Conservation (phyloP, 2,888 invertebrate genomes). For the Drosophila recens region DNA sequence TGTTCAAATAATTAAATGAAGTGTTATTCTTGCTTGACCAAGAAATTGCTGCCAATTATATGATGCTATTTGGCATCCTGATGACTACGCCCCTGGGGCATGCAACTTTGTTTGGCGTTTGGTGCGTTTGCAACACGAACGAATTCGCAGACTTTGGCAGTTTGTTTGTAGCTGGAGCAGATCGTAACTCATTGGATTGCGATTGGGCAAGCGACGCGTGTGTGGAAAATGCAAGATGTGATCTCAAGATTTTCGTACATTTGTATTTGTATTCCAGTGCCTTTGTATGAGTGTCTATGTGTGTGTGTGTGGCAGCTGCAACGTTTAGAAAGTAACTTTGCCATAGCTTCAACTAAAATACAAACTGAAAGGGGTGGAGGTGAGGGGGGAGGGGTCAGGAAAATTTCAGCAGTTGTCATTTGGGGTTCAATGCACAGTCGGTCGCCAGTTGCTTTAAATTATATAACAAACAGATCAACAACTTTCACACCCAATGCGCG, state of each 20-base stretch:
- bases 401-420: conserved; percentile 77
- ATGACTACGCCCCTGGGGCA: conserved; percentile 41
- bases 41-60: not conserved
- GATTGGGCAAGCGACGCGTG: conserved; percentile 70
- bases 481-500: conserved; percentile 77
- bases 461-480: conserved; percentile 78
- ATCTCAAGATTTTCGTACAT: conserved; percentile 52
- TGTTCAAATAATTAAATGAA: not conserved
- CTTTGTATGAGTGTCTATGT: conserved; percentile 28
- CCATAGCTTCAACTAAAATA: conserved; percentile 3
- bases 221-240: conserved; percentile 68
- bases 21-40: too few relatives aligned
- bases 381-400: conserved; percentile 65
- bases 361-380: not conserved
- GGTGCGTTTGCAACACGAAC: conserved; percentile 72
- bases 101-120: conserved; percentile 34
- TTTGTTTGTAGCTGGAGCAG: conserved; percentile 36
- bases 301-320: conserved; percentile 36
- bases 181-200: conserved; percentile 55
- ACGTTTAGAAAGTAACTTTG: conserved; percentile 76
- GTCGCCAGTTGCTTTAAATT: conserved; percentile 36
- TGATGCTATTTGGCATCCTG: too few relatives aligned
- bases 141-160: conserved; percentile 48
- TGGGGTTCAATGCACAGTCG: conserved; percentile 77
- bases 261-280: conserved; percentile 22